Evolutionary conservation across 2,797 vertebrate genomes (phyloP).

Genomic region (Sebastiscus tertius): DNA sequence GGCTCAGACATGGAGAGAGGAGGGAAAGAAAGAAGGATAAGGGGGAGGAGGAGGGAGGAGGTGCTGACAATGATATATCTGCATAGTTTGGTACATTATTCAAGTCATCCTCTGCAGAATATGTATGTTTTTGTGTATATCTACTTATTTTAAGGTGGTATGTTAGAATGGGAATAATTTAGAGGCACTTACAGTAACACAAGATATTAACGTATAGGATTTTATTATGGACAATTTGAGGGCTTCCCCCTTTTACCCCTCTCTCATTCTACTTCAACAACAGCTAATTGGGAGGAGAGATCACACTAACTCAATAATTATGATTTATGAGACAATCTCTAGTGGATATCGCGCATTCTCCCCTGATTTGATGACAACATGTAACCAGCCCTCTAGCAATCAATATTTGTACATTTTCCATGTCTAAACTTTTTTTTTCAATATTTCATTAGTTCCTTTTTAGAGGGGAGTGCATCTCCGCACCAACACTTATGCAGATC

Average conservation of each 20-base stretch:
- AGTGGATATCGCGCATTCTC: conserved; percentile 80
- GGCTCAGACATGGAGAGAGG: conserved; percentile 66
- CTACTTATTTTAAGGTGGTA: conserved; percentile 50
- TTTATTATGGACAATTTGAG: conserved; percentile 39
- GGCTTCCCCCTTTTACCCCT: conserved; percentile 20
- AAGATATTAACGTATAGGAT: conserved; percentile 1
- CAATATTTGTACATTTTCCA: conserved; percentile 79
- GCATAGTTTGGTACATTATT: conserved; percentile 79
- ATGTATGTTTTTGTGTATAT: conserved; percentile 54
- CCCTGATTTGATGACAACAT: conserved; percentile 76
- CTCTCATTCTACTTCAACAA: conserved; percentile 73
- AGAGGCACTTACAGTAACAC: conserved; percentile 14
- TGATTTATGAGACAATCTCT: conserved; percentile 90
- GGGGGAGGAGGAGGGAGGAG: conserved; percentile 50
- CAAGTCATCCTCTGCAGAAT: conserved; percentile 74
- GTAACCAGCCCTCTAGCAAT: conserved; percentile 70
- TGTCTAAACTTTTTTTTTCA: conserved; percentile 81
- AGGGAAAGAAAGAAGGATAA: conserved; percentile 85
- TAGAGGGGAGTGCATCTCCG: conserved; percentile 78
- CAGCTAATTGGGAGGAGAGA: conserved; percentile 87
- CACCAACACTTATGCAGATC: conserved; percentile 81
- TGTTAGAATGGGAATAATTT: conserved; percentile 48
- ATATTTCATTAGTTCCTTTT: conserved; percentile 90
- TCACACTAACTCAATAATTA: conserved; percentile 89
- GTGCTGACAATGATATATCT: conserved; percentile 81